Evolutionary conservation across 1,140 invertebrate genomes (phyloP), one percentile per base, ranked within the genome.

Genomic region (Drosophila murphyi): DNA sequence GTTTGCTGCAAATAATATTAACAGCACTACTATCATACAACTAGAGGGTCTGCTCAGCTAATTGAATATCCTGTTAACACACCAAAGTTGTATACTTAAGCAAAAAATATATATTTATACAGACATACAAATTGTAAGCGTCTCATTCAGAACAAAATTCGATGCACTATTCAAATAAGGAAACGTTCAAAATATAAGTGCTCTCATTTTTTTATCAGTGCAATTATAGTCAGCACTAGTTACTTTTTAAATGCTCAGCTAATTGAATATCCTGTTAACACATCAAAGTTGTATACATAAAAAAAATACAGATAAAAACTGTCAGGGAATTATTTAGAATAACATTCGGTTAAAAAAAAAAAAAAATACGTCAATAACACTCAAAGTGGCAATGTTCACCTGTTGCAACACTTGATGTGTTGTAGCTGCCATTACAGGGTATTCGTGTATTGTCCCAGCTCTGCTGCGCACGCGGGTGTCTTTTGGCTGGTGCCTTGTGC

Each of bases 1-100:
- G 78, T 89, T 89, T 89, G 78, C 82, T 81, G 80, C 74, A 89
- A 89, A 89, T 88, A 83, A 83, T 81, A 75, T 89, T 83, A 87
- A 70, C 79, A 81, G 65, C 62, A 51, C 34, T 51, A 20, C 43
- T 41, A 71, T 60, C 50, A 57, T 7, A 31, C 37, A 65, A 28
- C 29, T 43, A 43, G 5, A 8, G 8, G 32, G 4, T 28, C 45
- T 63, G 60, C 28, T 54, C 31, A 10, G 41, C 61, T 48, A 12
- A 0, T 0, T 10, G 0, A 0, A 56, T 64, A 59, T 52, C 45
- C 45, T 57, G 32, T 61, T 4, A 37, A 29, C 3, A 41, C 39
- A 41, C 8, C 10, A 10, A 7, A 6, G 7, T 3, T 4, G 45
- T 2, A 20, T 20, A 20, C 20, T 20, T 2, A 20, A 20, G 1